Percentiles rank a stretch among this genome's conserved stretches.
phyloP scores from a whole-genome alignment of 2,797 vertebrate genomes.

The Artibeus jamaicensis region DNA sequence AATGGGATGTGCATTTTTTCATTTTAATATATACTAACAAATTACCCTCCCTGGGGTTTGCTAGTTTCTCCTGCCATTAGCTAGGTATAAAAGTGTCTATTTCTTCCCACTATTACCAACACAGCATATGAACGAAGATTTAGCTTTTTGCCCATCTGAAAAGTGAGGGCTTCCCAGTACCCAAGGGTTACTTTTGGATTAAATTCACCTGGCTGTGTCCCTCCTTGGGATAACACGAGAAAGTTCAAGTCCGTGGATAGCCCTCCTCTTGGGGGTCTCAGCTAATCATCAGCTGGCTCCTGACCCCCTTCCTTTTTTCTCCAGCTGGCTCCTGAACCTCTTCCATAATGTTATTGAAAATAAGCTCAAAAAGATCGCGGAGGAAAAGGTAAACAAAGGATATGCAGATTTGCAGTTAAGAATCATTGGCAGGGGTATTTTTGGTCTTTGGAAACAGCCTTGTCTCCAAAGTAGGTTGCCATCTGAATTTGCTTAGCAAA shows the following conservation, averaged over 20 bases:
- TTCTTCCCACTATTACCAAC: background rate
- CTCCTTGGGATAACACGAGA: background rate
- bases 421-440: background rate
- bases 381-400: conserved; percentile 70
- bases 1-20: background rate
- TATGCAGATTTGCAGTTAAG: background rate
- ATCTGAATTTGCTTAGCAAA: background rate
- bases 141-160: background rate
- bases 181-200: background rate
- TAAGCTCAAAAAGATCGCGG: conserved; percentile 42
- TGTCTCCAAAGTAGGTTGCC: background rate
- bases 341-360: conserved; percentile 55
- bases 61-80: background rate
- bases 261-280: background rate
- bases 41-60: background rate
- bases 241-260: background rate
- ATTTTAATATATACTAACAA: background rate
- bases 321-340: conserved; percentile 80
- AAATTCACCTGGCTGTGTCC: background rate
- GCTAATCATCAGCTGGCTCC: background rate
- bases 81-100: background rate
- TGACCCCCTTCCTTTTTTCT: background rate
- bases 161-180: background rate
- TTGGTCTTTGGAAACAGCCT: background rate
- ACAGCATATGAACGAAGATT: background rate